phyloP scores from a whole-genome alignment of 2,888 invertebrate genomes.

The Empis livida region DNA sequence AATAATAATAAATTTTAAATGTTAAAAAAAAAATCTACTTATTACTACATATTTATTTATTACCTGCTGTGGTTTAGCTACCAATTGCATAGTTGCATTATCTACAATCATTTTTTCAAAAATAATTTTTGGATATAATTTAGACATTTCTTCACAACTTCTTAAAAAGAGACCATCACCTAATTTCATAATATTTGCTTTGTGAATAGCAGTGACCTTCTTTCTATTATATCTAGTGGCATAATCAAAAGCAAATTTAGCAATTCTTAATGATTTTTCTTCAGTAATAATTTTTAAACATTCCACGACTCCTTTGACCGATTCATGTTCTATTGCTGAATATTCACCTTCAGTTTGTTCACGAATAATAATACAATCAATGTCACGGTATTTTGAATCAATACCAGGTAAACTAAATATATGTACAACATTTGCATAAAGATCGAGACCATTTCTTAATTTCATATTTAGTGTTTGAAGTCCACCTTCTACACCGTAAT shows the following conservation, averaged over 20 bases:
- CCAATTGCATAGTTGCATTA: constrained; percentile 97
- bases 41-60: neutral
- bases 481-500: constrained; percentile 69
- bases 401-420: constrained; percentile 83
- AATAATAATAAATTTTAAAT: neutral
- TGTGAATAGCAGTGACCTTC: constrained; percentile 95
- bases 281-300: constrained; percentile 92
- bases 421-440: constrained; percentile 88
- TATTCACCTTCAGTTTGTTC: constrained; percentile 99
- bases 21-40: neutral
- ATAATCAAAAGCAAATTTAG: constrained; percentile 96
- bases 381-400: constrained; percentile 67
- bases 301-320: constrained; percentile 80
- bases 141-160: constrained; percentile 73
- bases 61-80: constrained; percentile 71
- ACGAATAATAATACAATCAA: constrained; percentile 91
- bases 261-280: constrained; percentile 79
- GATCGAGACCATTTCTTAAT: constrained; percentile 60
- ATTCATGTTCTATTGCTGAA: constrained; percentile 89
- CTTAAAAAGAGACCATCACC: constrained; percentile 89
- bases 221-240: constrained; percentile 82
- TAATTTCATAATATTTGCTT: constrained; percentile 98
- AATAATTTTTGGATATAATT: constrained; percentile 73
- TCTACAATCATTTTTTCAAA: constrained; percentile 97
- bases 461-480: constrained; percentile 81